These are phyloP conservation scores for Drosophila sulfurigaster DNA, from an alignment of 1,140 invertebrate species.

Conservation along the genomic window DNA sequence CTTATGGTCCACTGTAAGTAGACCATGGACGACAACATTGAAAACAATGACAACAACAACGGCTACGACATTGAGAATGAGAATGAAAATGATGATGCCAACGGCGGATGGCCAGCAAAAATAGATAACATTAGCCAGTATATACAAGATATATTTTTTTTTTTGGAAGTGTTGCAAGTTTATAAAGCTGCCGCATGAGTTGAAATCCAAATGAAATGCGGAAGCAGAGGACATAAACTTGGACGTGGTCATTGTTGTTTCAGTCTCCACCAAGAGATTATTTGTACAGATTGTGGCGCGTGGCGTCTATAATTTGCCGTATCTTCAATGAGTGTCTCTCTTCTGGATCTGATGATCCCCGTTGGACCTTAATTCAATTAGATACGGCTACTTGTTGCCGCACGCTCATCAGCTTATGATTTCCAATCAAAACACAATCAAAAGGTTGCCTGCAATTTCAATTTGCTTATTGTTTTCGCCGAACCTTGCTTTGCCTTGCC, in stretches of 20 bases:
- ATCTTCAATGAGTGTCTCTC: conserved; percentile 4
- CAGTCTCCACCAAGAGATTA: conserved; percentile 36
- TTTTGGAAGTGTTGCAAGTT: conserved; percentile 26
- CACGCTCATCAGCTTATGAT: conserved; percentile 32
- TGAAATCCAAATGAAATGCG: conserved; percentile 1
- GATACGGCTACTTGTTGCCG: conserved; percentile 49
- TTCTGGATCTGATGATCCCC: conserved; percentile 22
- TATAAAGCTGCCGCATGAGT: conserved; percentile 31
- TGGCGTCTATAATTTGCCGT: conserved; percentile 45
- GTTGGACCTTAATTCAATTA: conserved; percentile 51
- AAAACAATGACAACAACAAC: conserved; percentile 4
- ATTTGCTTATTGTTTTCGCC: conserved; percentile 45
- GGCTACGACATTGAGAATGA: background rate
- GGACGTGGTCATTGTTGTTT: conserved; percentile 8
- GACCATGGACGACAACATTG: conserved; percentile 8
- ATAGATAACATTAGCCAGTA: conserved; percentile 42
- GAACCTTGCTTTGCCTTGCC: background rate
- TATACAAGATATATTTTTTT: conserved; percentile 7
- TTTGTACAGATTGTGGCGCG: conserved; percentile 62
- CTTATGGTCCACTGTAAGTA: conserved; percentile 31
- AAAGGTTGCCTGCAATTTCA: conserved; percentile 43
- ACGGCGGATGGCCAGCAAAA: conserved; percentile 6
- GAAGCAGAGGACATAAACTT: background rate
- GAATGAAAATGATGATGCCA: background rate
- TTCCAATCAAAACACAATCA: conserved; percentile 68